Conservation (phyloP, 2,888 invertebrate genomes). For the Tipula vernalis region DNA sequence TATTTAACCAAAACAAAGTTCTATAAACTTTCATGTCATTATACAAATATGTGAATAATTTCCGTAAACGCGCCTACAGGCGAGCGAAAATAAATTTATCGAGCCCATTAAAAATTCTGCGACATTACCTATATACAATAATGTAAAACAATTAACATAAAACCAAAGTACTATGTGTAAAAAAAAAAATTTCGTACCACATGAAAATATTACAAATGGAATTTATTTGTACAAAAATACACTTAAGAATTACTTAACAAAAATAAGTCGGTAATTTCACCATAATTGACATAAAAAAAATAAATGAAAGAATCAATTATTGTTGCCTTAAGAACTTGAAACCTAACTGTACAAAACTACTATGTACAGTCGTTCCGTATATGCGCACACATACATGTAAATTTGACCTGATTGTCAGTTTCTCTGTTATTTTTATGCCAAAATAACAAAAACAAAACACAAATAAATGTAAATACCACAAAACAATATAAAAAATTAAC, state of each 20-base stretch:
- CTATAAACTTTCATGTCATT: background rate
- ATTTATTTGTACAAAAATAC: background rate
- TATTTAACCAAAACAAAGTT: no score
- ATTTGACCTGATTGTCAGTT: conserved; percentile 4
- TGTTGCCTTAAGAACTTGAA: background rate
- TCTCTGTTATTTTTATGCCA: background rate
- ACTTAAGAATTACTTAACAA: background rate
- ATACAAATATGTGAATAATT: background rate
- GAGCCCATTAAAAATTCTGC: background rate
- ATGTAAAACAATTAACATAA: no score
- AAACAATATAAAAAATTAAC: background rate
- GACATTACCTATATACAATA: background rate
- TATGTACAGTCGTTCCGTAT: background rate
- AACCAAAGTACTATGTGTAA: background rate
- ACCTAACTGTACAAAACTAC: background rate
- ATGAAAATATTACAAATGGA: background rate
- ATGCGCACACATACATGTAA: background rate
- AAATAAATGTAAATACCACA: background rate
- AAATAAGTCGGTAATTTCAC: background rate
- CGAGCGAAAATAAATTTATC: background rate
- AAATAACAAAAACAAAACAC: background rate
- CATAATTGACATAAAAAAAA: background rate
- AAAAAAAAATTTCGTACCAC: background rate
- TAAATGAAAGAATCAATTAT: background rate
- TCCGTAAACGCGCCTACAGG: background rate